phyloP scores from a whole-genome alignment of 2,888 invertebrate species.

The Epinotia bilunana region DNA sequence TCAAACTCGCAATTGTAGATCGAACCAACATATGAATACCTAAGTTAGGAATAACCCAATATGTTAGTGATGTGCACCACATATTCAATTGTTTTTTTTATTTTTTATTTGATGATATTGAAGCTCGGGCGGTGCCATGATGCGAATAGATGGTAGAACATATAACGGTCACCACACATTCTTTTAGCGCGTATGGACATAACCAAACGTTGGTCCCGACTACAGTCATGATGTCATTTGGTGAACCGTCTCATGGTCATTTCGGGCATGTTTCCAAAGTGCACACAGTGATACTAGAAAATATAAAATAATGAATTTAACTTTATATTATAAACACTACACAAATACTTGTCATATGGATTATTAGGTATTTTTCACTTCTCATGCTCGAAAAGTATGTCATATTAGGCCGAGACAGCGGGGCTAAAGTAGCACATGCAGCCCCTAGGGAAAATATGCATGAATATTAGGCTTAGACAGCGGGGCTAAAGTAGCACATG shows the following conservation, averaged over 20 bases:
- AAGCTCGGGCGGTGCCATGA: neutral
- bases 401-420: too few relatives aligned
- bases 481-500: too few relatives aligned
- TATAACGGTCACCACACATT: constrained; percentile 30
- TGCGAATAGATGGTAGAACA: constrained; percentile 17
- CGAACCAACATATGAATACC: neutral
- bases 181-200: constrained; percentile 27
- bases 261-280: neutral
- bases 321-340: too few relatives aligned
- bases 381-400: too few relatives aligned
- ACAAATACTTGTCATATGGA: neutral
- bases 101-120: neutral
- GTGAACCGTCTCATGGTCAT: neutral
- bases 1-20: too few relatives aligned
- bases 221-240: constrained; percentile 18
- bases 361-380: too few relatives aligned
- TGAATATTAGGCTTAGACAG: too few relatives aligned
- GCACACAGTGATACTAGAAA: too few relatives aligned
- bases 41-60: neutral
- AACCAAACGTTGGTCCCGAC: constrained; percentile 22
- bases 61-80: neutral
- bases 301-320: too few relatives aligned
- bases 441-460: too few relatives aligned
- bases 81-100: neutral
- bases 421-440: too few relatives aligned